Evolutionary conservation across 2,888 invertebrate genomes (phyloP).

Genomic region (Plebejus argus): DNA sequence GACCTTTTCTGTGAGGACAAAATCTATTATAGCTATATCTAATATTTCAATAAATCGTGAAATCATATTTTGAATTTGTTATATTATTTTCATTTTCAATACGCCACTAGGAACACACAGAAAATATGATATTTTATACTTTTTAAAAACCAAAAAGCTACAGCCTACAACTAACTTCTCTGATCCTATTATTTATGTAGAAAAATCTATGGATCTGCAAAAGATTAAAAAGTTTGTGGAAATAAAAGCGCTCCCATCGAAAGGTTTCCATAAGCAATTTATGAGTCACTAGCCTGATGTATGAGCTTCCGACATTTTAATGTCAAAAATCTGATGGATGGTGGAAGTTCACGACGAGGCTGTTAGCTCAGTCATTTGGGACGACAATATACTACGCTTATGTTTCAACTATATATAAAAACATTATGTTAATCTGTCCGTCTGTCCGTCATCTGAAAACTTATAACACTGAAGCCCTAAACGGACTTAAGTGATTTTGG

Average conservation of each 20-base stretch:
- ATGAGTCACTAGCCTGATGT: constrained; percentile 22
- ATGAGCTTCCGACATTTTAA: constrained; percentile 29
- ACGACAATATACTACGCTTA: not conserved
- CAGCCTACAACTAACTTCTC: too few relatives aligned
- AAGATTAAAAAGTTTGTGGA: not conserved
- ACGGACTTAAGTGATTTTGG: too few relatives aligned
- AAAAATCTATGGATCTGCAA: not conserved
- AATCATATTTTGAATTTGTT: too few relatives aligned
- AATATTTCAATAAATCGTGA: too few relatives aligned
- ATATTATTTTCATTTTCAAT: too few relatives aligned
- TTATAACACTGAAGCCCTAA: not conserved
- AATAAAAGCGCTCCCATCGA: not conserved
- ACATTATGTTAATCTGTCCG: not conserved
- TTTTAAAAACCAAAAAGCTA: too few relatives aligned
- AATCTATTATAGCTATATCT: too few relatives aligned
- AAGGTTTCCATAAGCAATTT: not conserved
- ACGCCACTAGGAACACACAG: too few relatives aligned
- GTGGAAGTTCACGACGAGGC: not conserved
- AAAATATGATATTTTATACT: too few relatives aligned
- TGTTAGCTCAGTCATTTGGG: not conserved
- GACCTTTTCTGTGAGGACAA: too few relatives aligned
- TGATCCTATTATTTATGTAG: not conserved
- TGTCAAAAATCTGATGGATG: constrained; percentile 28
- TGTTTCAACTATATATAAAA: not conserved
- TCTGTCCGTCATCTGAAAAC: not conserved